These are phyloP conservation scores for Orthonevra nobilis DNA, from an alignment of 2,888 invertebrate species.

Conservation along the genomic window DNA sequence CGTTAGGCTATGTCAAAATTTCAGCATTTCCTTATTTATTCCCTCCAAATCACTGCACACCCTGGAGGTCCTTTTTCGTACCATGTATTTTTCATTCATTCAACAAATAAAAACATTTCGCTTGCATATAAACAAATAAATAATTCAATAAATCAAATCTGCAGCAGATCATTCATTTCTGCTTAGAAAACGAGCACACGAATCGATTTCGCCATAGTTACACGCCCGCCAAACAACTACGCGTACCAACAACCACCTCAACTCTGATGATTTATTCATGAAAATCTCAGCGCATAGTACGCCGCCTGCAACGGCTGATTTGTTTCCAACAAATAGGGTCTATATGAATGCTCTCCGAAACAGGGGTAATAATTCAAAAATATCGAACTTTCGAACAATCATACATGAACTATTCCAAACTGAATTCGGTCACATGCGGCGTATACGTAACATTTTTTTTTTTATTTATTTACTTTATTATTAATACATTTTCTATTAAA, in stretches of 20 bases:
- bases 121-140: conserved; percentile 36
- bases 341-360: conserved; percentile 58
- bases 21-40: too few relatives aligned
- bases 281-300: conserved; percentile 25
- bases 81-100: conserved; percentile 23
- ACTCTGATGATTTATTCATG: conserved; percentile 48
- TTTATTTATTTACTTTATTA: not conserved
- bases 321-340: conserved; percentile 58
- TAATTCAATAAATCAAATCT: conserved; percentile 50
- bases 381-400: conserved; percentile 49
- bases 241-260: not conserved
- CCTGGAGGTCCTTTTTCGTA: too few relatives aligned
- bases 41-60: too few relatives aligned
- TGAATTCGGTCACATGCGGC: conserved; percentile 9
- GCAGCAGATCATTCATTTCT: conserved; percentile 32
- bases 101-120: not conserved
- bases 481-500: too few relatives aligned
- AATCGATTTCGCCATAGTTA: conserved; percentile 17
- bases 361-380: conserved; percentile 59
- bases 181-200: conserved; percentile 5
- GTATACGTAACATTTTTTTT: not conserved
- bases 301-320: conserved; percentile 41
- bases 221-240: too few relatives aligned
- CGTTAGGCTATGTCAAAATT: too few relatives aligned
- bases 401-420: conserved; percentile 26